Percentiles rank a stretch among this genome's conserved stretches.
Conservation (phyloP, 2,113 vertebrate species). For the Mormyrus iriodes region DNA sequence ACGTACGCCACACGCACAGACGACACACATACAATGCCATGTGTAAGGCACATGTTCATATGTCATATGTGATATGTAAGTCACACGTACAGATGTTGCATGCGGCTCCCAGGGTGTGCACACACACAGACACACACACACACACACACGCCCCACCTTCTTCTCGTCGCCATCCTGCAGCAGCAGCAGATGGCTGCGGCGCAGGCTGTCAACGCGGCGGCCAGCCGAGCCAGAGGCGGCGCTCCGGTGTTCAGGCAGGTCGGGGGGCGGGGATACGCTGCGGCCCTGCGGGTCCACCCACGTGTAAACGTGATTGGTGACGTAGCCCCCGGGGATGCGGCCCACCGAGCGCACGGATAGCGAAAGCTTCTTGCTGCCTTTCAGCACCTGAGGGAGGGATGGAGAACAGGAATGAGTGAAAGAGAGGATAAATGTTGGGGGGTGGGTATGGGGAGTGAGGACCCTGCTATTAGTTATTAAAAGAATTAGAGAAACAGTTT, state of each 20-base stretch:
- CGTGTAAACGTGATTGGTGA: conserved; percentile 96
- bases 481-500: not conserved
- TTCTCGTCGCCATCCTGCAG: conserved; percentile 91
- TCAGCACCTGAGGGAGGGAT: conserved; percentile 69
- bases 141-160: conserved; percentile 68
- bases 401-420: not conserved
- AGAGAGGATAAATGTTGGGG: not conserved
- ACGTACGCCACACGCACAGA: too few relatives aligned
- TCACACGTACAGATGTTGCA: not conserved
- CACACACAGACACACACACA: conserved; percentile 23
- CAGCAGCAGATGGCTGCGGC: conserved; percentile 82
- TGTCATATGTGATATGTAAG: not conserved
- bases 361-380: conserved; percentile 89
- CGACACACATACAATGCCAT: too few relatives aligned
- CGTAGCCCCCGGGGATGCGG: conserved; percentile 83
- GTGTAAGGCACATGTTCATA: too few relatives aligned
- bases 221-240: conserved; percentile 49
- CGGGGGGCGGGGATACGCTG: conserved; percentile 76
- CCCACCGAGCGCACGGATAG: conserved; percentile 84
- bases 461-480: not conserved
- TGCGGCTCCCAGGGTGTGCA: not conserved
- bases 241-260: conserved; percentile 70
- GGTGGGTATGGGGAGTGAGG: not conserved
- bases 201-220: conserved; percentile 63
- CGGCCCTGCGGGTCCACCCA: conserved; percentile 94